Evolutionary conservation across 2,797 vertebrate genomes (phyloP).

Genomic region (Tadarida brasiliensis): DNA sequence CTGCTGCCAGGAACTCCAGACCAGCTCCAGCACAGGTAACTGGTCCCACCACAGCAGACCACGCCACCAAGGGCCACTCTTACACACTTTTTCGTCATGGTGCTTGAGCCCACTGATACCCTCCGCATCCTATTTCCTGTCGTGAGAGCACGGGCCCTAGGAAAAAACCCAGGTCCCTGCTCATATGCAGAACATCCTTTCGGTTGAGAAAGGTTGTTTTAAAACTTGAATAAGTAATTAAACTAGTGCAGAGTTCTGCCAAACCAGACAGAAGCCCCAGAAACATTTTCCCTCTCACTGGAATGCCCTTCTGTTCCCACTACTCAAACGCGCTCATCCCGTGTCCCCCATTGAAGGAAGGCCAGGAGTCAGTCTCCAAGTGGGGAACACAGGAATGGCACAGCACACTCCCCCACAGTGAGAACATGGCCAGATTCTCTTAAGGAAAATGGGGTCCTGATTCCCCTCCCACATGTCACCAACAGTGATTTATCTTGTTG

Average conservation of each 20-base stretch:
- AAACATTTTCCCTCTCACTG: not conserved
- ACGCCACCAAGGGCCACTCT: not conserved
- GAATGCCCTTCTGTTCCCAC: not conserved
- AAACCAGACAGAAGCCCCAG: not conserved
- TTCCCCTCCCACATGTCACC: not conserved
- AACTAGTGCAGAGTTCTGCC: conserved; percentile 43
- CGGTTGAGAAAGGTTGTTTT: not conserved
- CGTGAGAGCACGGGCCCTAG: fast-evolving
- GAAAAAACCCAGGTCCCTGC: not conserved
- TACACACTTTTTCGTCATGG: not conserved
- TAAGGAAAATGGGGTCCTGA: not conserved
- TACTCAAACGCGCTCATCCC: not conserved
- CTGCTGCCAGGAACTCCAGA: conserved; percentile 31
- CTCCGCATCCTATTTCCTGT: not conserved
- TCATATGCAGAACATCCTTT: not conserved
- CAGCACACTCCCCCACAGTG: not conserved
- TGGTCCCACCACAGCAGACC: not conserved
- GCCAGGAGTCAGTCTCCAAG: not conserved
- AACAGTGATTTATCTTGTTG: conserved; percentile 9
- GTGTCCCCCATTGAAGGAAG: not conserved
- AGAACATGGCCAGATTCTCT: not conserved
- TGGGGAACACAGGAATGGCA: fast-evolving
- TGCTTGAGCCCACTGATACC: not conserved
- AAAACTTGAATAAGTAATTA: not conserved
- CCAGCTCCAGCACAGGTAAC: not conserved